These are phyloP conservation scores for Athetis lepigone DNA, from an alignment of 2,888 invertebrate species.

Conservation along the genomic window DNA sequence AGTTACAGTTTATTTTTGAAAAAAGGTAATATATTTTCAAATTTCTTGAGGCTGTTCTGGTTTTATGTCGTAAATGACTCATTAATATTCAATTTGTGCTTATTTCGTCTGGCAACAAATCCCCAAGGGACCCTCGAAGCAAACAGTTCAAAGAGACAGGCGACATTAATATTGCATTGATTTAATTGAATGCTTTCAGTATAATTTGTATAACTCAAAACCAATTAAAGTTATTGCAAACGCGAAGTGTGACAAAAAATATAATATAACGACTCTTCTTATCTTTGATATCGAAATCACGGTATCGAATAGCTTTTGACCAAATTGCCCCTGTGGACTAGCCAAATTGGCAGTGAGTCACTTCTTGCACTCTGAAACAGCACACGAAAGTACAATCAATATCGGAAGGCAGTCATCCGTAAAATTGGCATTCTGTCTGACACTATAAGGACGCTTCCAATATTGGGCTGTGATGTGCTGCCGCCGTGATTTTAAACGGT, in stretches of 20 bases:
- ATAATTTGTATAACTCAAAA: slow-evolving; percentile 9
- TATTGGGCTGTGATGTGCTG: not conserved
- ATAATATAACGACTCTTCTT: slow-evolving; percentile 5
- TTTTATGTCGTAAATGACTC: slow-evolving; percentile 14
- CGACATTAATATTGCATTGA: slow-evolving; percentile 41
- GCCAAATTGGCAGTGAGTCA: slow-evolving; percentile 31
- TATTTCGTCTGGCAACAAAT: slow-evolving; percentile 17
- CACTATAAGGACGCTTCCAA: slow-evolving; percentile 12
- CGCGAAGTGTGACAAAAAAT: not conserved
- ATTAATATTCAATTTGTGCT: slow-evolving; percentile 38
- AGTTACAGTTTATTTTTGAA: slow-evolving; percentile 6
- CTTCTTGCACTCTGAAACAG: slow-evolving; percentile 17
- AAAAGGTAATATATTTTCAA: slow-evolving; percentile 5
- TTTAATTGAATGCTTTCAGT: slow-evolving; percentile 25
- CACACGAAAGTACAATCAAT: slow-evolving; percentile 21
- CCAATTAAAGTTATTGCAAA: not conserved
- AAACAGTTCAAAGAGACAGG: slow-evolving; percentile 28
- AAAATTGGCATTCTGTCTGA: slow-evolving; percentile 26
- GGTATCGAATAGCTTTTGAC: slow-evolving; percentile 12
- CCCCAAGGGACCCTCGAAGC: slow-evolving; percentile 17
- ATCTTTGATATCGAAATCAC: slow-evolving; percentile 25
- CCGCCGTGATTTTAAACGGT: not conserved
- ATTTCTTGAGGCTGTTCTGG: not conserved
- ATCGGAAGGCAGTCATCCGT: slow-evolving; percentile 10
- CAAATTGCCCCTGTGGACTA: not conserved